Evolutionary conservation across 2,113 vertebrate species (phyloP).

Genomic region (human): DNA sequence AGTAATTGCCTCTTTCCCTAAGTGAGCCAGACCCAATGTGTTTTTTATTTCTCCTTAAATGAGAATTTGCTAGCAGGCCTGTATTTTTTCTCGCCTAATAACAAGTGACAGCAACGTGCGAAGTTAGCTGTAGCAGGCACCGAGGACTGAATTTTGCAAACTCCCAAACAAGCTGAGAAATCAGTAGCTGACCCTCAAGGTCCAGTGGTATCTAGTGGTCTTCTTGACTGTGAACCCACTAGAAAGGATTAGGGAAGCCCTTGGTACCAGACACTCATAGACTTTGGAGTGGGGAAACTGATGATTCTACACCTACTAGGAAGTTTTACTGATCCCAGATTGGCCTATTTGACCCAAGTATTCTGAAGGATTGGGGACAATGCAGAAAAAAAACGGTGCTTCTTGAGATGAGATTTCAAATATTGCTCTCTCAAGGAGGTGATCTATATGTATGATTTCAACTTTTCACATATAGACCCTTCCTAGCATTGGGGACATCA

Average conservation of each 20-base stretch:
- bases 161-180: slow-evolving; percentile 48
- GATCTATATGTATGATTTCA: background rate
- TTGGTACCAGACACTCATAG: background rate
- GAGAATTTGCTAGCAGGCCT: slow-evolving; percentile 64
- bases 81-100: slow-evolving; percentile 71
- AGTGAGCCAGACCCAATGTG: slow-evolving; percentile 14
- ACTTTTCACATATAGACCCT: background rate
- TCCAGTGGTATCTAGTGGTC: background rate
- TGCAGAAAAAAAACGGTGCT: slow-evolving; percentile 22
- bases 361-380: background rate
- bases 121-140: slow-evolving; percentile 71
- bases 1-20: slow-evolving; percentile 60
- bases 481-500: background rate
- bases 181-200: background rate
- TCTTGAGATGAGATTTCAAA: slow-evolving; percentile 20
- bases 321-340: background rate
- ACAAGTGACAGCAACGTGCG: slow-evolving; percentile 66
- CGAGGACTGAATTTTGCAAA: slow-evolving; percentile 35
- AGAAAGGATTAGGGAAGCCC: background rate
- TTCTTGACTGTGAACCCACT: background rate
- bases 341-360: background rate
- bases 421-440: background rate
- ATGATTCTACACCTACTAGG: background rate
- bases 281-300: background rate
- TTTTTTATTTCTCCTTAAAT: slow-evolving; percentile 67